phyloP scores from a whole-genome alignment of 1,140 invertebrate species.

The Apocrypta bakeri region DNA sequence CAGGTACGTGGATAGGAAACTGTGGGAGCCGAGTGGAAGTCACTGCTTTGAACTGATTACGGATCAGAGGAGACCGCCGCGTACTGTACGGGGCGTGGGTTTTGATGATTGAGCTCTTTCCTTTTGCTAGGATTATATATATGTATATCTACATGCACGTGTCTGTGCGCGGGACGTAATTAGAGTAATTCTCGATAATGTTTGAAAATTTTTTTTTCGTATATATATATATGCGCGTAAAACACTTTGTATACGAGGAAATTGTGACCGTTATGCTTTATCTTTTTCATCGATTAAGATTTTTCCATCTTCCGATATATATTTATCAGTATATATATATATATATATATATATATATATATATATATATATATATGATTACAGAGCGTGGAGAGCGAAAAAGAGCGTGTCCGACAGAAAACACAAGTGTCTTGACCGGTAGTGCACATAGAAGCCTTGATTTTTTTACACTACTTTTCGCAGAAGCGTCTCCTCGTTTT shows the following conservation, averaged over 20 bases:
- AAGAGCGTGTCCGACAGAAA: background rate
- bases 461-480: too few relatives aligned
- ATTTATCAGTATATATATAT: background rate
- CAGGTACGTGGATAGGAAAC: background rate
- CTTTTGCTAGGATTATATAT: background rate
- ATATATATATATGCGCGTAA: background rate
- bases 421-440: conserved; percentile 16
- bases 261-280: too few relatives aligned
- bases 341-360: too few relatives aligned
- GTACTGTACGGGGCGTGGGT: background rate
- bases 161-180: background rate
- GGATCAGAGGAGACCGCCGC: background rate
- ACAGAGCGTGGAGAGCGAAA: too few relatives aligned
- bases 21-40: background rate
- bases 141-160: background rate
- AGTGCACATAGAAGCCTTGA: too few relatives aligned
- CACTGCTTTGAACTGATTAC: background rate
- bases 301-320: background rate
- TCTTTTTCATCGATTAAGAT: background rate
- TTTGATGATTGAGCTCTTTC: background rate
- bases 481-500: background rate
- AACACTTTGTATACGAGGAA: too few relatives aligned
- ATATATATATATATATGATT: too few relatives aligned
- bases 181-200: conserved; percentile 2
- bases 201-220: background rate